Conservation (phyloP, 2,888 invertebrate genomes). For the Pristionchus maxplancki region DNA sequence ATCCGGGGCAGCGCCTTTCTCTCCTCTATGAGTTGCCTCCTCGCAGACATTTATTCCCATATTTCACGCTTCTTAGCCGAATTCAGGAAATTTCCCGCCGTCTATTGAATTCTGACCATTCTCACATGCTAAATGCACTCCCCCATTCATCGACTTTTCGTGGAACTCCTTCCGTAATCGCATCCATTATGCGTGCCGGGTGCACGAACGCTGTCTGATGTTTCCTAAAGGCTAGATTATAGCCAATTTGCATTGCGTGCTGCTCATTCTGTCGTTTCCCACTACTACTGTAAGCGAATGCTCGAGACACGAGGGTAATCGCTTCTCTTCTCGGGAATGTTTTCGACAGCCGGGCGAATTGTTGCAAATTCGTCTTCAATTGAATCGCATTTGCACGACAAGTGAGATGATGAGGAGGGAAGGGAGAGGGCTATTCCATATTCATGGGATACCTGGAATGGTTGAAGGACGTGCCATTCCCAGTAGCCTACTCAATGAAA, state of each 20-base stretch:
- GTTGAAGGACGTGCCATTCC: not conserved
- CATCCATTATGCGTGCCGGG: not conserved
- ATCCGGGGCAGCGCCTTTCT: not conserved
- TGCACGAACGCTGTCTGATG: not conserved
- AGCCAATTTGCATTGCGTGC: not conserved
- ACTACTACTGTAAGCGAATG: not conserved
- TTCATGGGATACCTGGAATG: slow-evolving; percentile 9
- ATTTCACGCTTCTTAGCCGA: not conserved
- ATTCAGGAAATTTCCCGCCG: slow-evolving; percentile 5
- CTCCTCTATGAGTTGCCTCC: not conserved
- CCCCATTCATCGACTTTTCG: not conserved
- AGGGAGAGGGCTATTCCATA: not conserved
- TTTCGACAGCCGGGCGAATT: not conserved
- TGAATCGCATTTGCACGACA: not conserved
- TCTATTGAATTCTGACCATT: not conserved
- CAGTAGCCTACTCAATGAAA: not conserved
- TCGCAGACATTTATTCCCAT: slow-evolving; percentile 4
- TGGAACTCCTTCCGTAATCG: not conserved
- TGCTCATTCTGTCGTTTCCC: not conserved
- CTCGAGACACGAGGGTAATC: not conserved
- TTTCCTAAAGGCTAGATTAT: not conserved
- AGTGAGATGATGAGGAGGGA: not conserved
- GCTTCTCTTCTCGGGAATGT: slow-evolving; percentile 8
- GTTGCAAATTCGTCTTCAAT: not conserved
- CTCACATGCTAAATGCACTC: not conserved